Evolutionary conservation across 2,797 vertebrate genomes (phyloP).

Genomic region (Phoxinus dragarum): DNA sequence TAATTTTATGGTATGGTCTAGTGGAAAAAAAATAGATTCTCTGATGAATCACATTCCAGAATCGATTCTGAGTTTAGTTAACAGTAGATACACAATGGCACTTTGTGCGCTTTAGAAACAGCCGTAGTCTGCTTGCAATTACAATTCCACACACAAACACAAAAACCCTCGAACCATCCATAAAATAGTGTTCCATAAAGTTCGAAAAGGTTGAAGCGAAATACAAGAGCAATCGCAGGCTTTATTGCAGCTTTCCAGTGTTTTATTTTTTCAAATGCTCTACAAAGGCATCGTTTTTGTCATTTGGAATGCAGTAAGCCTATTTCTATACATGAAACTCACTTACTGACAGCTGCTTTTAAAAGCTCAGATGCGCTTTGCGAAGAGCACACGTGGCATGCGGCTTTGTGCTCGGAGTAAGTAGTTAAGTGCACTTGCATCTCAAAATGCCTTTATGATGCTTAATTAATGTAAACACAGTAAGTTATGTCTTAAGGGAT

Average conservation of each 20-base stretch:
- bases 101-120: neutral
- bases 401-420: neutral
- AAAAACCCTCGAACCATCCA: neutral
- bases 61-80: neutral
- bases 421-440: neutral
- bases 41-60: neutral
- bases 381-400: neutral
- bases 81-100: neutral
- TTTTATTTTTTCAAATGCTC: neutral
- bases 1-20: constrained; percentile 13
- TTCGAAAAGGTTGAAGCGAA: neutral
- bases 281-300: neutral
- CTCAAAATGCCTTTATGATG: neutral
- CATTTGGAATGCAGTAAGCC: neutral
- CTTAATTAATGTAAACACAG: neutral
- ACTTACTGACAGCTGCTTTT: neutral
- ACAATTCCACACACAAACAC: neutral
- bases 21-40: neutral
- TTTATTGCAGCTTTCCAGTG: neutral
- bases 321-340: neutral
- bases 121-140: neutral
- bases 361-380: neutral
- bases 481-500: too few species aligned
- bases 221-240: neutral
- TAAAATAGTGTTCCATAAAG: neutral